Base-by-base conservation (phyloP, 2,113 vertebrate genomes). In the Cryptotis parvus region DNA sequence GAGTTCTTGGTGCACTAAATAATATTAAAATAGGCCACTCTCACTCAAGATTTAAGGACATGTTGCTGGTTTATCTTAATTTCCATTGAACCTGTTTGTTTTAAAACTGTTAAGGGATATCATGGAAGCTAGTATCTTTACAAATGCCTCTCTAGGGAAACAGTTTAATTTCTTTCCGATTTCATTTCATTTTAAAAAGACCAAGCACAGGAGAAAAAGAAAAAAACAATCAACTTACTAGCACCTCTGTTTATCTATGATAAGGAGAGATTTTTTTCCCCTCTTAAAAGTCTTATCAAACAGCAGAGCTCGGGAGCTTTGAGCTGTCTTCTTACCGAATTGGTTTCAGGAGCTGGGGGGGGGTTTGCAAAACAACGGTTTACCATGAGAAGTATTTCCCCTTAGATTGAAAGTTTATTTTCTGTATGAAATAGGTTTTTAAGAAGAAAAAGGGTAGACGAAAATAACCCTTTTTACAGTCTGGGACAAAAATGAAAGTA, bases 191-290 rank as follows among this genome's bases (percentile, higher is more conserved):
- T 87, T 87, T 80, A 91, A 95, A 84, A 66, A n/a, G 9, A 49
- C 24, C 43, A 73, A 49, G 4, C 65, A 66, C 24, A 41, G 41
- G 92, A 84, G 91, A 87, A 81, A 91, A 77, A 86, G 18, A 58
- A 58, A 55, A 58, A 55, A 2, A 15, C 15, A 88, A 82, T 65
- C 27, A 72, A 79, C 82, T 91, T 52, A 61, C 61, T 65, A 73
- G 11, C 65, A 63, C 52, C 79, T 92, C 66, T 96, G 94, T 97
- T 95, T 95, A 80, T 83, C 15, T 92, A 74, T 84, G 96, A 97
- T 96, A 96, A 95, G 2, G 74, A 61, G 85, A 91, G 84, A 55
- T 84, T 58, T 86, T 92, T 87, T 49, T 14, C 45, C 45, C 72
- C 85, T 93, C 76, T 82, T 73, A 72, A 89, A 89, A 96, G 8